Conservation (phyloP, 2,888 invertebrate species). For the Heliconius aoede region DNA sequence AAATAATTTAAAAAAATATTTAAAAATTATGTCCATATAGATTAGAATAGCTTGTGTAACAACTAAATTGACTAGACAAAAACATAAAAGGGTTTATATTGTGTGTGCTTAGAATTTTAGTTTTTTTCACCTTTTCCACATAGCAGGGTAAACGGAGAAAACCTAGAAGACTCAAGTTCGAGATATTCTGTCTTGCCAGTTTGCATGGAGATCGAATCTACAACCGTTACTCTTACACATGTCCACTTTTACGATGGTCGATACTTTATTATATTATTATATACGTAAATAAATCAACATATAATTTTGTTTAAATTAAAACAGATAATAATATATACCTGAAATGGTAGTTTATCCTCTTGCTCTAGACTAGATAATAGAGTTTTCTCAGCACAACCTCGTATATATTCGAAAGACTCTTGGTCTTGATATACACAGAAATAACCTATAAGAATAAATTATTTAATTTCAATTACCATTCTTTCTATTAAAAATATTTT, state of each 20-base stretch:
- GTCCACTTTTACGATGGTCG: too few species aligned
- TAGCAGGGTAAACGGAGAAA: too few species aligned
- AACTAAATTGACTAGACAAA: too few species aligned
- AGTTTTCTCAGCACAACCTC: slow-evolving; percentile 95
- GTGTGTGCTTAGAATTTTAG: too few species aligned
- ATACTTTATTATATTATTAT: neutral
- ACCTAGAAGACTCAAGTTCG: too few species aligned
- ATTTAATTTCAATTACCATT: neutral
- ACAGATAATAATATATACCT: slow-evolving; percentile 66
- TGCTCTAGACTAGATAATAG: slow-evolving; percentile 94
- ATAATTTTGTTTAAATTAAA: neutral
- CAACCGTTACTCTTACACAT: too few species aligned
- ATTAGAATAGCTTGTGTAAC: too few species aligned
- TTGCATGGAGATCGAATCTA: too few species aligned
- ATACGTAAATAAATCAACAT: neutral
- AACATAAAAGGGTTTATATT: too few species aligned
- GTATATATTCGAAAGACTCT: slow-evolving; percentile 95
- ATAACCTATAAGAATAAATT: slow-evolving; percentile 81
- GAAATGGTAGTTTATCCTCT: slow-evolving; percentile 94
- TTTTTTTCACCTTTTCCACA: too few species aligned
- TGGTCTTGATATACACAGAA: slow-evolving; percentile 96
- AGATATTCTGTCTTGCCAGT: too few species aligned
- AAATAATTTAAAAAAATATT: neutral
- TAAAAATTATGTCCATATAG: neutral
- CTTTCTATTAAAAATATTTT: too few species aligned